Conservation (phyloP, 2,113 vertebrate species). For the Pangasianodon hypophthalmus region DNA sequence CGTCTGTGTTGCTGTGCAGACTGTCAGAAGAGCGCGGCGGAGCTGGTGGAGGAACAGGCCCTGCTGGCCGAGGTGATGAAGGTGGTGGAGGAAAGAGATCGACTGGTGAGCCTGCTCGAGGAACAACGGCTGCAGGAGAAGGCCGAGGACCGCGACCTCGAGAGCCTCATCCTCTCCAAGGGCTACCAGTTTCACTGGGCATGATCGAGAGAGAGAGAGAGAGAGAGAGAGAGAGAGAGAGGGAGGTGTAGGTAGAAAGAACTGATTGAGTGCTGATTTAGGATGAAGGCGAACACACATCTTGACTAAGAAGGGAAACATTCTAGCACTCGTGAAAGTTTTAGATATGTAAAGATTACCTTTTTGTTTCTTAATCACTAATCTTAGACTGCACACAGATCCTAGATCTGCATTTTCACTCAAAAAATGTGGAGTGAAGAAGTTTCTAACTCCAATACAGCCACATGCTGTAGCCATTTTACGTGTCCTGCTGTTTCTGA, state of each 20-base stretch:
- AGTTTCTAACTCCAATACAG: neutral
- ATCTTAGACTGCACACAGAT: neutral
- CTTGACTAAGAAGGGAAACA: neutral
- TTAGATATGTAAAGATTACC: neutral
- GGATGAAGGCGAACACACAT: neutral
- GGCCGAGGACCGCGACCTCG: slow-evolving; percentile 80
- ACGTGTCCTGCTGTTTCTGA: neutral
- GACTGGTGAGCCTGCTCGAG: slow-evolving; percentile 80
- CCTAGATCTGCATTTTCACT: neutral
- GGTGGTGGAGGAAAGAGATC: slow-evolving; percentile 84
- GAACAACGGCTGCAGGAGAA: slow-evolving; percentile 83
- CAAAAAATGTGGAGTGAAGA: neutral
- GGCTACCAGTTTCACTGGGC: slow-evolving; percentile 79
- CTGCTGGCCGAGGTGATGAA: slow-evolving; percentile 85
- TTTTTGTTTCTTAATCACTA: neutral
- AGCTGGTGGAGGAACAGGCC: slow-evolving; percentile 78
- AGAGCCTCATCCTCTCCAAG: slow-evolving; percentile 77
- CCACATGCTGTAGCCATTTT: neutral
- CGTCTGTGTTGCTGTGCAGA: slow-evolving; percentile 67
- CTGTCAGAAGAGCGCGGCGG: slow-evolving; percentile 75
- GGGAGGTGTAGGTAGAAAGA: neutral
- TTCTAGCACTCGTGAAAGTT: neutral
- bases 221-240: neutral
- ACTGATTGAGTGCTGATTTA: neutral
- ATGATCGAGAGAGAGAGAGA: neutral